Percentiles rank a stretch among this genome's conserved stretches.
Evolutionary conservation across 2,797 vertebrate genomes (phyloP).

Genomic region (Aulostomus chinensis): DNA sequence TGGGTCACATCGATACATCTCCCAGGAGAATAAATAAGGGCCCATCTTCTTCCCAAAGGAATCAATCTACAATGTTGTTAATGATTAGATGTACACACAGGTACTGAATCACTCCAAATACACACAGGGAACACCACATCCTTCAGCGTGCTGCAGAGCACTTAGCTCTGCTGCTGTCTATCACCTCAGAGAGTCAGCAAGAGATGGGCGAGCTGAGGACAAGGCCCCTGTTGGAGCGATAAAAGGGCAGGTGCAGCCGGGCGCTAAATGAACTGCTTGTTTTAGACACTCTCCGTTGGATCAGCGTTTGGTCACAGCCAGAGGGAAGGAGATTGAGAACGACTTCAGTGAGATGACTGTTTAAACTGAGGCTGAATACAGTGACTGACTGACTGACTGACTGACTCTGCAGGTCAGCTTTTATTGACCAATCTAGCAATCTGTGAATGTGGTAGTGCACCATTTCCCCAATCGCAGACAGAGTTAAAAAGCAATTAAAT

Average conservation of each 20-base stretch:
- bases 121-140: neutral
- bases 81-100: slow-evolving; percentile 3
- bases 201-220: slow-evolving; percentile 42
- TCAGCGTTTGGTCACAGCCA: slow-evolving; percentile 51
- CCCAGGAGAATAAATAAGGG: slow-evolving; percentile 19
- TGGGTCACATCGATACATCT: slow-evolving; percentile 48
- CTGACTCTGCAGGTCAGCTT: too few relatives aligned
- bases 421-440: too few relatives aligned
- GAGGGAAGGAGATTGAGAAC: slow-evolving; percentile 32
- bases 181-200: slow-evolving; percentile 38
- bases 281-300: slow-evolving; percentile 63
- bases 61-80: slow-evolving; percentile 16
- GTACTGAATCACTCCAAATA: slow-evolving; percentile 12
- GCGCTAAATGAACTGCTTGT: slow-evolving; percentile 74
- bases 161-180: slow-evolving; percentile 20
- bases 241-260: slow-evolving; percentile 66
- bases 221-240: slow-evolving; percentile 39
- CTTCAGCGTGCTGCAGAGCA: slow-evolving; percentile 7
- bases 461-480: too few relatives aligned
- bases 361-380: neutral
- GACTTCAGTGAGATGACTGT: too few relatives aligned
- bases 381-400: too few relatives aligned
- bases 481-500: too few relatives aligned
- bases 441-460: too few relatives aligned
- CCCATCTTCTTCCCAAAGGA: slow-evolving; percentile 12